Evolutionary conservation across 2,113 vertebrate species (phyloP), one percentile per base, ranked within the genome.

Genomic region (Tragelaphus strepsiceros): DNA sequence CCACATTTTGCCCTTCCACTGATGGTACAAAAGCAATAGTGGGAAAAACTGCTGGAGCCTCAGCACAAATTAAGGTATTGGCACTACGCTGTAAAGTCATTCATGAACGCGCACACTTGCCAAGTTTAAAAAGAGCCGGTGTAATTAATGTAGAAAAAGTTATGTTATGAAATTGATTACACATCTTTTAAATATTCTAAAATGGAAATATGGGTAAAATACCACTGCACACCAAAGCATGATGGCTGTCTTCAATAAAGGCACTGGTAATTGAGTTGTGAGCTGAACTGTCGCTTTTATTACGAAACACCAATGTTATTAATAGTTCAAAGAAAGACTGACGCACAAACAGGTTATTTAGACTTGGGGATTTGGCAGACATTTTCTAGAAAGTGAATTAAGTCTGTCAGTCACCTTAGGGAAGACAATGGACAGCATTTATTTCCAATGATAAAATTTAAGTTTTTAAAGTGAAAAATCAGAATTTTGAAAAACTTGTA

Each of bases 381-480:
- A 46, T 53, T 71, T 93, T 88, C 83, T 24, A 93, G 80, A 89
- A 59, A 67, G n/a, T 35, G 7, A 93, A 54, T 17, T 13, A 77
- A 82, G 24, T 39, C 14, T 53, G 26, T n/a, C 32, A 39, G 58
- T 35, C 51, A 67, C 43, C 39, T 62, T 49, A 74, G 78, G 58
- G 49, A 83, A 96, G 93, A 78, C 67, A 93, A 96, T 9, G n/a
- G 64, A 88, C 26, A 59, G 30, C 28, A 58, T 71, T 92, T 92
- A 83, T 6, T 26, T 21, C 7, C 80, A 92, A 51, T 7, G 26
- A 90, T 58, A 91, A 53, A 85, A 94, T 62, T 78, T 35, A 88
- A 78, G 54, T 96, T 96, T 96, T 96, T 96, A 53, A 61, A 74
- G 28, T 80, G 49, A 96, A 91, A 96, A 93, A 59, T 1, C 6